Base-by-base conservation (phyloP, 2,113 vertebrate species). In the Brachirus orientalis region DNA sequence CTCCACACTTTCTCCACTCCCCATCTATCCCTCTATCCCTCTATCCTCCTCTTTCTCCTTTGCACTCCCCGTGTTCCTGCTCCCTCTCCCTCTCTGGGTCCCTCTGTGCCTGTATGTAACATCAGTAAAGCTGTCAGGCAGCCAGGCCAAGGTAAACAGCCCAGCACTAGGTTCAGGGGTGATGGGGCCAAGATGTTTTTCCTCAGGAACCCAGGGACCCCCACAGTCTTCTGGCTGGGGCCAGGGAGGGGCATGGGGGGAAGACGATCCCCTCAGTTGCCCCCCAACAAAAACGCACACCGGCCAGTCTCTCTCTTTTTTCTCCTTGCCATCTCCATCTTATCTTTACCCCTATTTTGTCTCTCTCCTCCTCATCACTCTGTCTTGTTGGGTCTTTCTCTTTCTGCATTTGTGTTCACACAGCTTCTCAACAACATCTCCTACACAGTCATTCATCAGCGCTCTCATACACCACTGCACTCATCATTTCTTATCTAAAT, bases 71-170 rank as follows among this genome's bases (percentile, higher is more conserved):
- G 22, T 71, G 75, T 82, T 85, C 83, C 70, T 71, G 56, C 79
- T 85, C 80, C 59, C 44, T 69, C 62, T 54, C 76, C 68, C 70
- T 78, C 83, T 93, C 90, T 83, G 92, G 64, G 87, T 93, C 93
- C 93, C 93, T 85, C 80, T 90, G 94, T 94, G 95, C 94, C 94
- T 95, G 93, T 96, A 96, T 96, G 98, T 97, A 98, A 98, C 96
- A 97, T 98, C 96, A 97, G 97, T 97, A 98, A 97, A 98, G 95
- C 96, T 98, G 96, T 96, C 96, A 97, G 94, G 92, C 92, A 83
- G 92, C 92, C 93, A 89, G 90, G 96, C 98, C 98, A 98, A 98
- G 95, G 95, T 97, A 98, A 99, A 99, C 96, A 98, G 93, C 91
- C 93, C 94, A 94, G 94, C 90, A 85, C 90, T 91, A 93, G 94